These are phyloP conservation scores for Platysteira castanea DNA, from an alignment of 2,113 vertebrate species.

Conservation along the genomic window DNA sequence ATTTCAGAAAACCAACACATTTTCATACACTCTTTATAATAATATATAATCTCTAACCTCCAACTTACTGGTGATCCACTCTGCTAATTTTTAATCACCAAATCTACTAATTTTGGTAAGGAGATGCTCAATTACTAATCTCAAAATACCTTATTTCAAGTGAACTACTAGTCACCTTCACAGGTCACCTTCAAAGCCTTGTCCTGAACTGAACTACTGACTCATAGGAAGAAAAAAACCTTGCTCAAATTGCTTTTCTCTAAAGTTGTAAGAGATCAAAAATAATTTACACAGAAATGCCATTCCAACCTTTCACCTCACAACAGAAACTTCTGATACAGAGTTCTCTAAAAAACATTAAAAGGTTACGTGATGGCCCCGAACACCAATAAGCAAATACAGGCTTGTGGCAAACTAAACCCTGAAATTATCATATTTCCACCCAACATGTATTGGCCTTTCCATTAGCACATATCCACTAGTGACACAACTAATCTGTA, in stretches of 20 bases:
- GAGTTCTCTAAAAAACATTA: background rate
- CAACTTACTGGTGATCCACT: background rate
- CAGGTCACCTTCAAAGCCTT: background rate
- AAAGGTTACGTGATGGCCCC: accelerated
- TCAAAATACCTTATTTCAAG: background rate
- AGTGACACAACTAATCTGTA: background rate
- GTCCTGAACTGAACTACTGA: background rate
- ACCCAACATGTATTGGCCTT: background rate
- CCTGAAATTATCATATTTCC: background rate
- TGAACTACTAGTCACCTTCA: background rate
- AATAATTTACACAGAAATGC: background rate
- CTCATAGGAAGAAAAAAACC: background rate
- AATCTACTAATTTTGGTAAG: background rate
- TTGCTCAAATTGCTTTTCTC: background rate
- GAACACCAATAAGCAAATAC: background rate
- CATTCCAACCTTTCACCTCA: background rate
- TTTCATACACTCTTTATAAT: background rate
- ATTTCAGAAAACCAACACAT: background rate
- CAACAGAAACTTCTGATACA: background rate
- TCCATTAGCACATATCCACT: background rate
- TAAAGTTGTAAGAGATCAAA: background rate
- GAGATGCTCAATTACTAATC: background rate
- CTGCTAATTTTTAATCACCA: background rate
- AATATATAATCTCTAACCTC: background rate
- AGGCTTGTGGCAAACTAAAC: background rate